These are phyloP conservation scores for Tragelaphus imberbis DNA, from an alignment of 2,113 vertebrate genomes.

Conservation along the genomic window DNA sequence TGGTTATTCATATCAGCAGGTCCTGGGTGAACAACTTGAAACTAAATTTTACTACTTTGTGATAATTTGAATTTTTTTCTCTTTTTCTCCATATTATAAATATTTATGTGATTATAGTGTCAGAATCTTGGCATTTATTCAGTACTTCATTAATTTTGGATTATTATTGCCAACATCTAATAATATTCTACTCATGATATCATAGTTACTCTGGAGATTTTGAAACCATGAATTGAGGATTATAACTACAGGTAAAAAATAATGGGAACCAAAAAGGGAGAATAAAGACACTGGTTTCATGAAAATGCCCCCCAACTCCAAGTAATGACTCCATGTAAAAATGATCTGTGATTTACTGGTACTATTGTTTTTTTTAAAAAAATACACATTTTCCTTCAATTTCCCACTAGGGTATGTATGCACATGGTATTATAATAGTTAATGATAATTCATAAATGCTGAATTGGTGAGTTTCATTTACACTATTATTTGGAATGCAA, in stretches of 20 bases:
- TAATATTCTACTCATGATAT: background rate
- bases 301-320: background rate
- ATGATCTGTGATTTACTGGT: background rate
- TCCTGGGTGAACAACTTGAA: background rate
- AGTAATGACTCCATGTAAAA: background rate
- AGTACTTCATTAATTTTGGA: background rate
- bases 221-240: background rate
- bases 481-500: conserved; percentile 56
- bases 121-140: background rate
- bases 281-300: background rate
- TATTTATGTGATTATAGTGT: background rate
- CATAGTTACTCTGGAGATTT: background rate
- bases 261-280: background rate
- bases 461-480: conserved; percentile 54
- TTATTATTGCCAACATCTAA: background rate
- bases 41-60: background rate
- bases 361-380: background rate
- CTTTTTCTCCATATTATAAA: background rate
- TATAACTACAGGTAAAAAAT: background rate
- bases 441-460: conserved; percentile 55
- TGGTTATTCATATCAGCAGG: background rate
- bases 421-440: conserved; percentile 30
- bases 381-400: background rate
- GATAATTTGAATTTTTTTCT: background rate
- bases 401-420: background rate